These are phyloP conservation scores for Deroplatys truncata DNA, from an alignment of 2,888 invertebrate species.

Conservation along the genomic window DNA sequence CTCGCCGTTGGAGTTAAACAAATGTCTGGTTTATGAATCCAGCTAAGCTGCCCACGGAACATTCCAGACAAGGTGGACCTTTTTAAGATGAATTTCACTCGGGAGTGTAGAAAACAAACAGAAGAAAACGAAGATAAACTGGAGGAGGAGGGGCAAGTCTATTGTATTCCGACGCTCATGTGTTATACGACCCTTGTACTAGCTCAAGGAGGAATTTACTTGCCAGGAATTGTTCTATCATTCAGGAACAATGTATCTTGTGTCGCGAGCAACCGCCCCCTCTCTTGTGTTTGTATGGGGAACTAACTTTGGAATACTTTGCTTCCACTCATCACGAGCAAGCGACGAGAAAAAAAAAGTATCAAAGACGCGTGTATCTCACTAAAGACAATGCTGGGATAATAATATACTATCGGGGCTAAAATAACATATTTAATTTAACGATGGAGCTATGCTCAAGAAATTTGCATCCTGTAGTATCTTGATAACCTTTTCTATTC, in stretches of 20 bases:
- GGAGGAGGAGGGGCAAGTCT: conserved; percentile 2
- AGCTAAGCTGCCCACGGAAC: background rate
- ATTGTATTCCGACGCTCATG: conserved; percentile 22
- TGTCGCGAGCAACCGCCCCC: background rate
- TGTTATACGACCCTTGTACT: conserved; percentile 11
- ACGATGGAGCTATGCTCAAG: background rate
- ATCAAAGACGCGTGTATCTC: background rate
- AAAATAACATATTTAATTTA: background rate
- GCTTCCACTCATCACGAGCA: background rate
- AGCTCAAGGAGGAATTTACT: conserved; percentile 14
- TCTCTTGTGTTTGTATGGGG: background rate
- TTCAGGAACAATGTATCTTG: conserved; percentile 21
- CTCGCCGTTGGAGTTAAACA: background rate
- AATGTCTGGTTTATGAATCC: background rate
- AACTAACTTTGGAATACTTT: background rate
- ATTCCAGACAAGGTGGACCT: conserved; percentile 2
- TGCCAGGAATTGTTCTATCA: conserved; percentile 20
- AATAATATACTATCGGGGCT: background rate
- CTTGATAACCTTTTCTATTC: background rate
- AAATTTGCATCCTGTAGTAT: background rate
- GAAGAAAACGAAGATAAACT: background rate
- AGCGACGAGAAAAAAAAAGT: background rate
- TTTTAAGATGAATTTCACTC: conserved; percentile 22
- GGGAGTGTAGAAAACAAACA: background rate
- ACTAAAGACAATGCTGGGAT: background rate